Conservation (phyloP, 2,113 vertebrate genomes). For the Nibea coibor region DNA sequence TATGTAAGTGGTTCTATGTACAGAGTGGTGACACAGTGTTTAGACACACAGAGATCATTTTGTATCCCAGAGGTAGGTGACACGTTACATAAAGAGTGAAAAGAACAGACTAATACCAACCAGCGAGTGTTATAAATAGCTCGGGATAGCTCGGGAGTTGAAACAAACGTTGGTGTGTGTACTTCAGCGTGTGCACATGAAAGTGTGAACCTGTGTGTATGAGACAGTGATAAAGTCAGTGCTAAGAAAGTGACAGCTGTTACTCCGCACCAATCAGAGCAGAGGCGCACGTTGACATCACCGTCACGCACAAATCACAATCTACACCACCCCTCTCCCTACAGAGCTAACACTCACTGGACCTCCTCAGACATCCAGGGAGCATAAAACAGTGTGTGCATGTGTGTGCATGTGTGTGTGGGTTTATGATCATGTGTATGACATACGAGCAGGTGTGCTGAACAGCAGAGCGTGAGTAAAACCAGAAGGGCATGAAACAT, state of each 20-base stretch:
- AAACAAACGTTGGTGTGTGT: background rate
- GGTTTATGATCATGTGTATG: slow-evolving; percentile 36
- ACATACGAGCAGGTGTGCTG: slow-evolving; percentile 65
- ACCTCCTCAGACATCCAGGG: slow-evolving; percentile 36
- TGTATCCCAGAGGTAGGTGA: slow-evolving; percentile 19
- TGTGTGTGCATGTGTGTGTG: slow-evolving; percentile 29
- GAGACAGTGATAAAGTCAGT: background rate
- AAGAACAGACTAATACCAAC: slow-evolving; percentile 29
- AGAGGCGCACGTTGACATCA: slow-evolving; percentile 50
- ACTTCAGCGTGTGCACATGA: background rate
- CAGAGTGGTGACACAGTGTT: slow-evolving; percentile 19
- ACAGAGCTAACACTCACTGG: slow-evolving; percentile 5
- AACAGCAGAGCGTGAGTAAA: slow-evolving; percentile 47
- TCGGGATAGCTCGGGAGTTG: background rate
- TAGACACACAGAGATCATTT: slow-evolving; percentile 37
- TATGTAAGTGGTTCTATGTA: background rate
- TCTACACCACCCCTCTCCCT: background rate
- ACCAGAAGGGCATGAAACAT: slow-evolving; percentile 61
- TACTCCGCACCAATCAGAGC: slow-evolving; percentile 59
- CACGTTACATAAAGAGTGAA: slow-evolving; percentile 55
- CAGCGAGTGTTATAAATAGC: slow-evolving; percentile 30
- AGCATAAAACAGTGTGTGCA: slow-evolving; percentile 42
- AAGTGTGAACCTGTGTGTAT: background rate
- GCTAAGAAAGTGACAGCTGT: slow-evolving; percentile 48
- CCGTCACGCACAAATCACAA: slow-evolving; percentile 10